phyloP scores from a whole-genome alignment of 2,113 vertebrate species.

The Microtus pennsylvanicus region DNA sequence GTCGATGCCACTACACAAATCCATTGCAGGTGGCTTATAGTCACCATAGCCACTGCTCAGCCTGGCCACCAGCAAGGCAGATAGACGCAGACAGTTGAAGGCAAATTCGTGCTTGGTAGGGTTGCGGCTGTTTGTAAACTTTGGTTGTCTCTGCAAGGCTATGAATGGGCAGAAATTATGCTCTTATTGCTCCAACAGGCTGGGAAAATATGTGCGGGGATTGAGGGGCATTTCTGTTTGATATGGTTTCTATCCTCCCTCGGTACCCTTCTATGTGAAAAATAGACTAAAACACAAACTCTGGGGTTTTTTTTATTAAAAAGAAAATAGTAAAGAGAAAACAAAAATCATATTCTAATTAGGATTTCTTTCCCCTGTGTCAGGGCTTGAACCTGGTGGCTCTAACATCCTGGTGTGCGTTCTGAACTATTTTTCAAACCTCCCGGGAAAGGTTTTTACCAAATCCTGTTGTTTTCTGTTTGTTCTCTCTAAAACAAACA shows the following conservation, averaged over 20 bases:
- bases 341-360: not conserved
- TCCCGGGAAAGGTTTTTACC: not conserved
- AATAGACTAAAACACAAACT: not conserved
- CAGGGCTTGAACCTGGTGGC: not conserved
- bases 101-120: not conserved
- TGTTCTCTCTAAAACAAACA: not conserved
- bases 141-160: not conserved
- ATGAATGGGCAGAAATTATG: accelerated
- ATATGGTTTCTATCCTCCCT: not conserved
- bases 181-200: not conserved
- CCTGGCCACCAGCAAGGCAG: not conserved
- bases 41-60: accelerated
- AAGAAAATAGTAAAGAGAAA: not conserved
- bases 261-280: not conserved
- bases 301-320: not conserved
- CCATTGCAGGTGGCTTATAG: not conserved
- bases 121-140: accelerated
- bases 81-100: accelerated
- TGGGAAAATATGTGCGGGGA: not conserved
- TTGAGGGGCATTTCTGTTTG: not conserved
- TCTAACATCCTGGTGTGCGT: no score
- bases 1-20: not conserved
- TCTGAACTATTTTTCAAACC: not conserved
- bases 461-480: not conserved
- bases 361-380: not conserved